Evolutionary conservation across 2,797 vertebrate species (phyloP).

Genomic region (Tenualosa ilisha): DNA sequence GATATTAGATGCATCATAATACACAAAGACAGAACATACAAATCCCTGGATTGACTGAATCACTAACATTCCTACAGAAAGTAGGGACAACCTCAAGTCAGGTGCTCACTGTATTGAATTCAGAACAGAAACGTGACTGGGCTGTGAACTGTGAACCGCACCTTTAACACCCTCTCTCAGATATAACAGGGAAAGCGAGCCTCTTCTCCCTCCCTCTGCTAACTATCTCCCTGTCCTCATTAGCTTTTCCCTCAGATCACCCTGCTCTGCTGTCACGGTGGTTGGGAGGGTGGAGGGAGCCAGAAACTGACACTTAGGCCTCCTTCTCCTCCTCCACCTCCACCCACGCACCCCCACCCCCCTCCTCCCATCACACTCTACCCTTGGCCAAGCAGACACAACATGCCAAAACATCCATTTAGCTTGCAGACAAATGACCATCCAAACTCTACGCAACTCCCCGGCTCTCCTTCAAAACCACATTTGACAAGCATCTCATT

Average conservation of each 20-base stretch:
- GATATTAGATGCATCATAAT: not conserved
- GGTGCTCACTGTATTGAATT: not conserved
- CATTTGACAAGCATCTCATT: constrained; percentile 83
- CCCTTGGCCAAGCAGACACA: constrained; percentile 62
- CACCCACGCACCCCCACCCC: not conserved
- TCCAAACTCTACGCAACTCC: constrained; percentile 68
- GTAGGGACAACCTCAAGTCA: not conserved
- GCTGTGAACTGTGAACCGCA: not conserved
- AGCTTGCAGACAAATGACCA: constrained; percentile 79
- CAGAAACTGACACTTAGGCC: constrained; percentile 18
- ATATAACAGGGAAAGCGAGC: not conserved
- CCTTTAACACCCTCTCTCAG: not conserved
- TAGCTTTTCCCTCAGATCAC: constrained; percentile 62
- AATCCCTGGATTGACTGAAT: not conserved
- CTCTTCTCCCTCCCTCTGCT: not conserved
- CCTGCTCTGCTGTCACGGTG: constrained; percentile 19
- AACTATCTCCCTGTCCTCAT: constrained; percentile 48
- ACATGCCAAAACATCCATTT: constrained; percentile 73
- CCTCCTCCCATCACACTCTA: not conserved
- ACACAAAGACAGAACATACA: not conserved
- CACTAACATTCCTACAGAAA: not conserved
- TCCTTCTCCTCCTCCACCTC: not conserved
- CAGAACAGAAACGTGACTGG: not conserved
- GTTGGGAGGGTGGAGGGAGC: not conserved
- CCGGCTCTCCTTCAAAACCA: constrained; percentile 78